Evolutionary conservation across 2,888 invertebrate genomes (phyloP).

Genomic region (Nemotelus pantherinus): DNA sequence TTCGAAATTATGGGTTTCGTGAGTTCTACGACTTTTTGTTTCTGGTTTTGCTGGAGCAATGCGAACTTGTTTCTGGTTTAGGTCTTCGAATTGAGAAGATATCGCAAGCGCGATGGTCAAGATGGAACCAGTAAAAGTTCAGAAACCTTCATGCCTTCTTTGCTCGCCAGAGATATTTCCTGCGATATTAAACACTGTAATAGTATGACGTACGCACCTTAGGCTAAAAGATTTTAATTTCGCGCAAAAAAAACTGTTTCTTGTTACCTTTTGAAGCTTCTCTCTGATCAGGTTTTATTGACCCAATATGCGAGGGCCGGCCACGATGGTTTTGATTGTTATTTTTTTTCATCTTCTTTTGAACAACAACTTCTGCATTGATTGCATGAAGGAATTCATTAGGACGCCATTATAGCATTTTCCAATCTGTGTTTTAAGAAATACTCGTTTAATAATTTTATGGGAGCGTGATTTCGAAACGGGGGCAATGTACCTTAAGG

Average conservation of each 20-base stretch:
- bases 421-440: conserved; percentile 46
- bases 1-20: conserved; percentile 65
- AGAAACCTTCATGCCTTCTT: conserved; percentile 44
- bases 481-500: not conserved
- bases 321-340: conserved; percentile 28
- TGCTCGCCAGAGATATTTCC: conserved; percentile 2
- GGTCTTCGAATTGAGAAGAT: not conserved
- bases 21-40: conserved; percentile 45
- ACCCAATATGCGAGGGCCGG: conserved; percentile 47
- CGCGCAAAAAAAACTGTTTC: not conserved
- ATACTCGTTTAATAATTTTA: conserved; percentile 37
- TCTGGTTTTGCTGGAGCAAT: conserved; percentile 19
- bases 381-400: conserved; percentile 47
- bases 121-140: conserved; percentile 43
- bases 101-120: not conserved
- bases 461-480: conserved; percentile 12
- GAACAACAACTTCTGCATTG: conserved; percentile 12
- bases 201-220: conserved; percentile 18
- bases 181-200: conserved; percentile 14
- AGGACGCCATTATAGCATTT: conserved; percentile 46
- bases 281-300: conserved; percentile 48
- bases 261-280: not conserved
- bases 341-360: conserved; percentile 27
- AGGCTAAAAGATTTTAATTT: not conserved
- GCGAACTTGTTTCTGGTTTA: conserved; percentile 2